Conservation (phyloP, 2,888 invertebrate genomes). For the Plagodis dolabraria region DNA sequence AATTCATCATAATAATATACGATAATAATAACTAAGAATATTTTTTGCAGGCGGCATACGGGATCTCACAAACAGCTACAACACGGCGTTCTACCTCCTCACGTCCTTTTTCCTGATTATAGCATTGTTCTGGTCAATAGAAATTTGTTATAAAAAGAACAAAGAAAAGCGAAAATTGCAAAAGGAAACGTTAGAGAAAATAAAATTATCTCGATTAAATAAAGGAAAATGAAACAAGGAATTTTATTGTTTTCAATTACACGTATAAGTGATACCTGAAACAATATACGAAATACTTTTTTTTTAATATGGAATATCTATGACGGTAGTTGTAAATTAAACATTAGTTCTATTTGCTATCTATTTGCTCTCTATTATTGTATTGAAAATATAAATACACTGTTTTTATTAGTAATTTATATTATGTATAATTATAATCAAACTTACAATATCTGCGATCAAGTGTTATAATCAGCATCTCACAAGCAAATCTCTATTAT, state of each 20-base stretch:
- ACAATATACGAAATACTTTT: background rate
- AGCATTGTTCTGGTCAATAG: constrained; percentile 65
- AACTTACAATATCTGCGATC: too few relatives aligned
- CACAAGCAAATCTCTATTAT: too few relatives aligned
- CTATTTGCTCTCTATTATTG: too few relatives aligned
- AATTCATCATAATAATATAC: background rate
- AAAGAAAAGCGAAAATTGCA: constrained; percentile 52
- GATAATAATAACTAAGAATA: constrained; percentile 3
- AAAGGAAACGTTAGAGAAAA: constrained; percentile 27
- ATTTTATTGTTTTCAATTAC: constrained; percentile 23
- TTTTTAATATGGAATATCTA: too few relatives aligned
- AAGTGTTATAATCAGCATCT: too few relatives aligned
- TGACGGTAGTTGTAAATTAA: too few relatives aligned
- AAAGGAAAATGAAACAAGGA: constrained; percentile 28
- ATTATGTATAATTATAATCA: too few relatives aligned
- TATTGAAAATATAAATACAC: too few relatives aligned
- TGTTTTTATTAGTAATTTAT: too few relatives aligned
- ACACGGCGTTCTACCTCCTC: constrained; percentile 83
- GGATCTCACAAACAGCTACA: constrained; percentile 83
- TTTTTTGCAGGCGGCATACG: constrained; percentile 81
- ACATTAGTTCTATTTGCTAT: too few relatives aligned
- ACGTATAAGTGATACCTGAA: background rate
- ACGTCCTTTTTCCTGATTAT: constrained; percentile 64
- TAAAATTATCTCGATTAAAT: constrained; percentile 31
- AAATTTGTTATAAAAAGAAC: constrained; percentile 64